A percentile compares a stretch with the other conserved stretches of the same genome.
phyloP scores from a whole-genome alignment of 2,113 vertebrate species.

The Ciconia boyciana region DNA sequence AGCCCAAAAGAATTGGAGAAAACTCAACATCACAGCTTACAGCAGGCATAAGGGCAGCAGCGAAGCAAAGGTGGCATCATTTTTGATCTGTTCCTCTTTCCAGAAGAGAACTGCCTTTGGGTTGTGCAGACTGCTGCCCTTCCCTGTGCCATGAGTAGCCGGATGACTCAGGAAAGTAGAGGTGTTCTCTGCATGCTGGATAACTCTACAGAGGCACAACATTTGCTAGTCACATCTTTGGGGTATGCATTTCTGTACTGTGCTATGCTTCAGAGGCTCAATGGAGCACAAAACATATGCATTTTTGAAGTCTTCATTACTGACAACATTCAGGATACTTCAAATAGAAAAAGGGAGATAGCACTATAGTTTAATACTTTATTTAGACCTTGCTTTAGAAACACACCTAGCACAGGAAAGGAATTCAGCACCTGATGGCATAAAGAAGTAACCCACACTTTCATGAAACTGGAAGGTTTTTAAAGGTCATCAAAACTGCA shows the following conservation, averaged over 20 bases:
- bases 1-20: neutral
- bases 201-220: neutral
- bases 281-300: neutral
- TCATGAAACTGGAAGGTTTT: neutral
- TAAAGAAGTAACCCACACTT: neutral
- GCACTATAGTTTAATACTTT: neutral
- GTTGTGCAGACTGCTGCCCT: neutral
- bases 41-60: neutral
- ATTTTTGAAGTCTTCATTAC: neutral
- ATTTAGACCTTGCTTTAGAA: neutral
- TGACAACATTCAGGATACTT: neutral
- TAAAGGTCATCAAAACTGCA: neutral
- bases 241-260: neutral
- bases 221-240: neutral
- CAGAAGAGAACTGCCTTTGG: neutral
- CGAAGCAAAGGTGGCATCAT: rapidly evolving
- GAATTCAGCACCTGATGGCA: neutral
- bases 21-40: neutral
- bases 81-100: neutral
- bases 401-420: neutral
- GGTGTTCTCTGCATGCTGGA: neutral
- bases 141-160: neutral
- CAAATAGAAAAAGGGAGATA: neutral
- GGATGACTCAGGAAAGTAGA: neutral
- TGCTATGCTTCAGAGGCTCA: neutral